Conservation (phyloP, 2,113 vertebrate genomes). For the Ibidorhyncha struthersii region DNA sequence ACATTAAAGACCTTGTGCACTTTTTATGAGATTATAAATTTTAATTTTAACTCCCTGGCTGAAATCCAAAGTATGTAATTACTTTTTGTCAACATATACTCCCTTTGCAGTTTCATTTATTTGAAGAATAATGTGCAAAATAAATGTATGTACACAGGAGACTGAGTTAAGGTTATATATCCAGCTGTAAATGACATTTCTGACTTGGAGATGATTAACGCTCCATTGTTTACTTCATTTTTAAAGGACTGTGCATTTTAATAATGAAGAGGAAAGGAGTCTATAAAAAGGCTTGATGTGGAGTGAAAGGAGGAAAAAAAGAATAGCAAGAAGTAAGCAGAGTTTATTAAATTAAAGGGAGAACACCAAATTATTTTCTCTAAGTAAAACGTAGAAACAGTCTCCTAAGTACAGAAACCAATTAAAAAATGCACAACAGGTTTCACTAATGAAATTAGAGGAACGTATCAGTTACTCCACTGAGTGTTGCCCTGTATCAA, state of each 20-base stretch:
- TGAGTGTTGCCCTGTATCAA: not conserved
- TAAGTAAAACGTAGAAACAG: not conserved
- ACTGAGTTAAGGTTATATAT: not conserved
- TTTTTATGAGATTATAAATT: slow-evolving; percentile 27
- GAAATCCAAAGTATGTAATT: not conserved
- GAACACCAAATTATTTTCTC: not conserved
- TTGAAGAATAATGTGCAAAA: slow-evolving; percentile 8
- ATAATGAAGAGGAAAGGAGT: not conserved
- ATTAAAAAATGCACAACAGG: not conserved
- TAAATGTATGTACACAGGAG: not conserved
- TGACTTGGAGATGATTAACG: slow-evolving; percentile 21
- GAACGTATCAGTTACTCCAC: not conserved
- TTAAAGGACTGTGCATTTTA: not conserved
- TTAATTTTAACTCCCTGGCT: not conserved
- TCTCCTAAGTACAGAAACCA: not conserved
- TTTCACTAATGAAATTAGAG: not conserved
- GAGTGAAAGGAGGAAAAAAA: not conserved
- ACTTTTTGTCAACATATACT: slow-evolving; percentile 7
- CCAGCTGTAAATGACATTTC: not conserved
- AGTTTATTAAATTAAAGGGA: not conserved
- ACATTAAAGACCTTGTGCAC: not conserved
- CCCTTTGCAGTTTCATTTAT: slow-evolving; percentile 12
- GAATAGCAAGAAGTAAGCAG: not conserved
- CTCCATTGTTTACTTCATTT: not conserved
- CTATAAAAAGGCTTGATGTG: not conserved